Percentiles rank a stretch among this genome's conserved stretches.
Conservation (phyloP, 1,140 invertebrate genomes). For the Brachionus paranguensis region DNA sequence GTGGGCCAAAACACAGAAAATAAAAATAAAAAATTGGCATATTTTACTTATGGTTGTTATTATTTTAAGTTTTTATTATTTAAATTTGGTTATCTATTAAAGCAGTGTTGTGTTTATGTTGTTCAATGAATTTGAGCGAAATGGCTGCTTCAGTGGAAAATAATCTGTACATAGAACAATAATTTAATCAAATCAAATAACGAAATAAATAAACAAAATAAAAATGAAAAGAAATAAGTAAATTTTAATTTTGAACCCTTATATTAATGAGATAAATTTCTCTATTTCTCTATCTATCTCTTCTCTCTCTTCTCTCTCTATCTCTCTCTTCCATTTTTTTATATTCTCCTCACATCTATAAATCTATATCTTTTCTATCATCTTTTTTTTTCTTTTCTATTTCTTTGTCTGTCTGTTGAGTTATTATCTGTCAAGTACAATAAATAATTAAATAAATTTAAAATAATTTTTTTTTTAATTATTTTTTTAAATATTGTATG, state of each 20-base stretch:
- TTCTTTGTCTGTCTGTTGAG: background rate
- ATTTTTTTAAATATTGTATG: background rate
- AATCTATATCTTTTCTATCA: background rate
- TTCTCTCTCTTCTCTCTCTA: background rate
- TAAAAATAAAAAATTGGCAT: background rate
- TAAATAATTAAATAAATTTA: background rate
- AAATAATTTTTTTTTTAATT: background rate
- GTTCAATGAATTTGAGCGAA: background rate
- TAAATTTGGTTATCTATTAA: background rate
- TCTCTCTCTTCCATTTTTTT: background rate
- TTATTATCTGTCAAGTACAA: background rate
- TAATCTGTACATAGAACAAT: background rate
- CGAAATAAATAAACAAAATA: conserved; percentile 2
- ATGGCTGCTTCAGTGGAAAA: background rate
- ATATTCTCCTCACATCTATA: background rate
- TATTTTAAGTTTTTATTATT: background rate
- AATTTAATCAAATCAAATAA: background rate
- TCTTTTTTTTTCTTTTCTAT: background rate
- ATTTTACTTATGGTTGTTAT: background rate
- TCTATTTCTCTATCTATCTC: background rate
- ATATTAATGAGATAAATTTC: background rate
- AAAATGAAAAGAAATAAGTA: background rate
- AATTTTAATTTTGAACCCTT: background rate
- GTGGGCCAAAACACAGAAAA: background rate
- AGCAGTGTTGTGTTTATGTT: background rate